Evolutionary conservation across 2,888 invertebrate genomes (phyloP).

Genomic region (Harpalus rubripes): DNA sequence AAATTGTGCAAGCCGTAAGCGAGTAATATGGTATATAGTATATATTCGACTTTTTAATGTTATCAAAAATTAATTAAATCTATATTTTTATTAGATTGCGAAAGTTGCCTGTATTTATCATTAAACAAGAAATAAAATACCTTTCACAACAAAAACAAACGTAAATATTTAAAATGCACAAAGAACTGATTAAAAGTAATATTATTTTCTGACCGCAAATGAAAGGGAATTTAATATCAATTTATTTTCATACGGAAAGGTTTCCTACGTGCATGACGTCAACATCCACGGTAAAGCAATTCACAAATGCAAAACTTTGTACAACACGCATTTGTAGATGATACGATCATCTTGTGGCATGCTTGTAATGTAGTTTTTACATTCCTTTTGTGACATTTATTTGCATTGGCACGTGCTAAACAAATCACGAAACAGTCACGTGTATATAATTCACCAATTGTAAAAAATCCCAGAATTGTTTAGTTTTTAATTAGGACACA

Average conservation of each 20-base stretch:
- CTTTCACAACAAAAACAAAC: slow-evolving; percentile 21
- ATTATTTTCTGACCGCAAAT: neutral
- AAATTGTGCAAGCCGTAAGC: no score
- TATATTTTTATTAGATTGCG: neutral
- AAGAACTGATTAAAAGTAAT: neutral
- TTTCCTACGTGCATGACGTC: slow-evolving; percentile 26
- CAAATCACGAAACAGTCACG: slow-evolving; percentile 17
- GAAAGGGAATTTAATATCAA: neutral
- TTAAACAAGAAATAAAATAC: slow-evolving; percentile 6
- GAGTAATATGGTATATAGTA: no score
- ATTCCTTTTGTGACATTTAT: slow-evolving; percentile 58
- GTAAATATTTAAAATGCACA: neutral
- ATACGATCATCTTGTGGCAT: slow-evolving; percentile 50
- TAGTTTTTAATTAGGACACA: neutral
- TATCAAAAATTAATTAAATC: neutral
- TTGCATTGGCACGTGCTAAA: slow-evolving; percentile 50
- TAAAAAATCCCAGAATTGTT: neutral
- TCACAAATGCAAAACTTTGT: slow-evolving; percentile 29
- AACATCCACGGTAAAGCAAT: slow-evolving; percentile 17
- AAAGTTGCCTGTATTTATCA: no score
- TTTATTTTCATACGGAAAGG: neutral
- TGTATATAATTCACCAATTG: neutral
- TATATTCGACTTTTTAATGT: neutral
- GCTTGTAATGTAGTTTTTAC: slow-evolving; percentile 46
- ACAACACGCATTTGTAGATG: slow-evolving; percentile 39